A percentile compares a stretch with the other conserved stretches of the same genome.
Evolutionary conservation across 2,113 vertebrate genomes (phyloP).

Genomic region (Corvus cornix): DNA sequence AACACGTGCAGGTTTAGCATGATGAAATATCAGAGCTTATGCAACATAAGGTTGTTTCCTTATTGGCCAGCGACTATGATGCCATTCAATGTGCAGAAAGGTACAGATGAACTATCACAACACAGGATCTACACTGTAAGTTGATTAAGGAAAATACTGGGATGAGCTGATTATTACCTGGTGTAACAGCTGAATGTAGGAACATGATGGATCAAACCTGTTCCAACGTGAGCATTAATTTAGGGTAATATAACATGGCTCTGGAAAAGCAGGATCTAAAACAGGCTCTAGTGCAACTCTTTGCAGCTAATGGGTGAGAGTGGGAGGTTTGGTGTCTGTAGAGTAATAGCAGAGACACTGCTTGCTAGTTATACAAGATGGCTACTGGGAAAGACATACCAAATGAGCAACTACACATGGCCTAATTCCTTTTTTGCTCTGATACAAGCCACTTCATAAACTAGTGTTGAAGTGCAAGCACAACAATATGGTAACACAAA

Average conservation of each 20-base stretch:
- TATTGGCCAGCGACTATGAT: fast-evolving
- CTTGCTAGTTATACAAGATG: background rate
- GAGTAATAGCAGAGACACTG: background rate
- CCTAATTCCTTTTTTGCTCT: background rate
- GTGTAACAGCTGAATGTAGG: background rate
- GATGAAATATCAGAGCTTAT: background rate
- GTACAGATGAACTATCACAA: background rate
- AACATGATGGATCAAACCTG: background rate
- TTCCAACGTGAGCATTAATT: background rate
- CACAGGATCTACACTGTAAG: background rate
- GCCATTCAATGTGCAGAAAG: background rate
- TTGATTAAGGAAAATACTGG: background rate
- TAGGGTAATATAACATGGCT: background rate
- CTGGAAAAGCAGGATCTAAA: background rate
- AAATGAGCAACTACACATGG: background rate
- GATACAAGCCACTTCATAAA: background rate
- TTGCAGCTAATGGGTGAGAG: background rate
- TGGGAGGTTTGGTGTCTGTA: background rate
- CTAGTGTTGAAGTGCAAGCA: background rate
- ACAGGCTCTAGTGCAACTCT: background rate
- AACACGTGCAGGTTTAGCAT: background rate
- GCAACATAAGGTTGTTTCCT: background rate
- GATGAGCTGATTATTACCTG: background rate
- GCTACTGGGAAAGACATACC: background rate
- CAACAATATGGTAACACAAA: background rate